Conservation (phyloP, 2,888 invertebrate genomes). For the Luffia ferchaultella region DNA sequence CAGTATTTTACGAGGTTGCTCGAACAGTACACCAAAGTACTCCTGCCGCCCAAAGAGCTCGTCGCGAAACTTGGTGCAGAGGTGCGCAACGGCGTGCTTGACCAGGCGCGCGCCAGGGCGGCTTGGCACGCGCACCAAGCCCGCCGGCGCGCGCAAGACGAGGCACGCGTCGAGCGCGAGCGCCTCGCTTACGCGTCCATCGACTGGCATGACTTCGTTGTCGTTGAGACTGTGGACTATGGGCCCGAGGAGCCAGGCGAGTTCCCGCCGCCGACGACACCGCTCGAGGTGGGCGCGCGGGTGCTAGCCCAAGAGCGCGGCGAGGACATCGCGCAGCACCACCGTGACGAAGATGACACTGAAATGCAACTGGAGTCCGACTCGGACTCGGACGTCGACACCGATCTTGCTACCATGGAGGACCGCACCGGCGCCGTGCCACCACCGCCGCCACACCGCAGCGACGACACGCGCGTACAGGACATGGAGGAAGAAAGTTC, state of each 20-base stretch:
- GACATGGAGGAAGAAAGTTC: conserved; percentile 93
- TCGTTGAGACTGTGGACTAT: conserved; percentile 99
- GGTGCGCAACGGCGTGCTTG: conserved; percentile 73
- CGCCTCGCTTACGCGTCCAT: conserved; percentile 96
- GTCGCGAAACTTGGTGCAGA: conserved; percentile 82
- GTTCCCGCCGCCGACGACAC: conserved; percentile 97
- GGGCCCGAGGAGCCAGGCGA: conserved; percentile 95
- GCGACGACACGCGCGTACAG: conserved; percentile 70
- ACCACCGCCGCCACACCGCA: conserved; percentile 33
- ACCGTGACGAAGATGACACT: conserved; percentile 73
- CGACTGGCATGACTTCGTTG: conserved; percentile 99
- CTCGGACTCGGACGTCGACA: conserved; percentile 67
- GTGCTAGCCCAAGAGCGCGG: conserved; percentile 84
- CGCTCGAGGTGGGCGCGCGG: conserved; percentile 95
- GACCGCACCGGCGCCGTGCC: conserved; percentile 38
- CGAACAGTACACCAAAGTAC: conserved; percentile 97
- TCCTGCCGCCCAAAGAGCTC: conserved; percentile 94
- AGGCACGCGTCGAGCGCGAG: conserved; percentile 95
- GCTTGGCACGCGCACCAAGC: conserved; percentile 98
- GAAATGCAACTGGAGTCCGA: conserved; percentile 93
- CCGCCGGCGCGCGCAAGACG: conserved; percentile 89
- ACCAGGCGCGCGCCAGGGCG: conserved; percentile 92
- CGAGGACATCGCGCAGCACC: conserved; percentile 65
- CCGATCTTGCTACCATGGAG: conserved; percentile 72
- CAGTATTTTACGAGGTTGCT: conserved; percentile 97